Conservation (phyloP, 2,888 invertebrate genomes). For the Notodonta ziczac region DNA sequence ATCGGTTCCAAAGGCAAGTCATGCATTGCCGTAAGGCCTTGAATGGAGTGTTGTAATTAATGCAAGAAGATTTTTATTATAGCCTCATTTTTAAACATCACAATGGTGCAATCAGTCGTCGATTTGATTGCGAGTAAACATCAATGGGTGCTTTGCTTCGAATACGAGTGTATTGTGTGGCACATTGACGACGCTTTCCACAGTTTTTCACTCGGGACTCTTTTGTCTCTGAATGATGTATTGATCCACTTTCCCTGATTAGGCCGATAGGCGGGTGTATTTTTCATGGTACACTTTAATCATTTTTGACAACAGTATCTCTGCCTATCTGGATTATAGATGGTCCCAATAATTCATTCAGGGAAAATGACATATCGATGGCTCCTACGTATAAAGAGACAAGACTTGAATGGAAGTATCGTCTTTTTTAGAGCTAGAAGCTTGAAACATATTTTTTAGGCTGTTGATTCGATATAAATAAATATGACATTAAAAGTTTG, state of each 20-base stretch:
- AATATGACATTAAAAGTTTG: no score
- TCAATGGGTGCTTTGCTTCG: constrained; percentile 23
- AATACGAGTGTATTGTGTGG: constrained; percentile 10
- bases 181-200: constrained; percentile 38
- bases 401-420: no score
- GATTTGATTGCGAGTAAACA: constrained; percentile 24
- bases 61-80: constrained; percentile 30
- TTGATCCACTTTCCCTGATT: constrained; percentile 50
- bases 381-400: no score
- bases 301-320: no score
- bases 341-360: no score
- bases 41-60: constrained; percentile 32
- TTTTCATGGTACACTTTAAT: not conserved
- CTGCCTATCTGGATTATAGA: no score
- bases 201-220: constrained; percentile 36
- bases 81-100: constrained; percentile 26
- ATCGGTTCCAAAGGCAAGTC: constrained; percentile 35
- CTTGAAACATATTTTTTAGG: no score
- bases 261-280: not conserved
- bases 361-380: no score
- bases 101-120: constrained; percentile 36
- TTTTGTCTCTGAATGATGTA: constrained; percentile 42
- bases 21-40: constrained; percentile 33
- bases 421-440: no score
- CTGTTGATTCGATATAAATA: no score